Conservation (phyloP, 2,888 invertebrate species). For the Amorpha juglandis region DNA sequence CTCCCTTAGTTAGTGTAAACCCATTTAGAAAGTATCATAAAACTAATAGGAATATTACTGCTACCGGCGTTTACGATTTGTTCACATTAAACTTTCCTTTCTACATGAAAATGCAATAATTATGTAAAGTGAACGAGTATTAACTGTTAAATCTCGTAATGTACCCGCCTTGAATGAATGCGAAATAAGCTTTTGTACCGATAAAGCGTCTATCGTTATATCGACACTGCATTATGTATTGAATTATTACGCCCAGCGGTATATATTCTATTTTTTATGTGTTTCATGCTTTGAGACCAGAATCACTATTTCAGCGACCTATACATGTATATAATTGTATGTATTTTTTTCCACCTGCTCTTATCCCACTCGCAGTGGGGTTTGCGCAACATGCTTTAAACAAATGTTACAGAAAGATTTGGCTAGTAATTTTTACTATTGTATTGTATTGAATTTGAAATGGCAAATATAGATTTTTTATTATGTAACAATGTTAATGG, state of each 20-base stretch:
- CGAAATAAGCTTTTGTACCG: conserved; percentile 19
- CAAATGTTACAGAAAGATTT: too few relatives aligned
- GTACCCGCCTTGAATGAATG: conserved; percentile 11
- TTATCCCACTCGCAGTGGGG: too few relatives aligned
- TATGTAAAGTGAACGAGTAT: conserved; percentile 53
- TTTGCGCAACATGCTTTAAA: too few relatives aligned
- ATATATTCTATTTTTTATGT: background rate
- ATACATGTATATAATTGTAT: too few relatives aligned
- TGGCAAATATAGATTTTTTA: too few relatives aligned
- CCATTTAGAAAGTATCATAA: conserved; percentile 52
- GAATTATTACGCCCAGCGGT: background rate
- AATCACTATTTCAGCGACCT: too few relatives aligned
- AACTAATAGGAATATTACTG: conserved; percentile 38
- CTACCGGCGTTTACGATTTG: conserved; percentile 48
- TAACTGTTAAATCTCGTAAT: conserved; percentile 23
- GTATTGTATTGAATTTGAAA: too few relatives aligned
- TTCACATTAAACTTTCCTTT: conserved; percentile 51
- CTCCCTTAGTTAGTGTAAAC: conserved; percentile 30
- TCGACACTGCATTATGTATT: background rate
- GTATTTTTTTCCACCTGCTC: too few relatives aligned
- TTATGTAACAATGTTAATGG: too few relatives aligned
- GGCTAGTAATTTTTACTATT: too few relatives aligned
- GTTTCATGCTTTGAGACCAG: too few relatives aligned
- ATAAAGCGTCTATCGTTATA: background rate
- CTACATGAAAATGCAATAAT: conserved; percentile 63